Conservation (phyloP, 2,113 vertebrate genomes). For the Tonatia bakeri region DNA sequence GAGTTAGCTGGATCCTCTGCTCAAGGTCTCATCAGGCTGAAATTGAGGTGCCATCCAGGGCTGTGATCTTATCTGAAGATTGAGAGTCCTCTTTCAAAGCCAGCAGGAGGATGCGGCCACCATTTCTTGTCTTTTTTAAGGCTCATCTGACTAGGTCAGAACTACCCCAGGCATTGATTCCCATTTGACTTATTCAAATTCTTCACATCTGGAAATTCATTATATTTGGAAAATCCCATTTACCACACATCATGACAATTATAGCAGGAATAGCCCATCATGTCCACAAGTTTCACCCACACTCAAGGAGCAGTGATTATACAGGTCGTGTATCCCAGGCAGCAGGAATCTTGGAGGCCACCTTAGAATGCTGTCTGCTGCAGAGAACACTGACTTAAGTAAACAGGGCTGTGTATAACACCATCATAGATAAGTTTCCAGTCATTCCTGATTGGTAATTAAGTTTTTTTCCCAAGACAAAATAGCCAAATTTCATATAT, state of each 20-base stretch:
- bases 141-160: not conserved
- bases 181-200: not conserved
- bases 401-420: not conserved
- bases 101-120: not conserved
- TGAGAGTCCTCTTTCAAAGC: not conserved
- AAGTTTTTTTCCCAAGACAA: not conserved
- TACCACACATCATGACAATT: not conserved
- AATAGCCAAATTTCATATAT: not conserved
- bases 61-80: not conserved
- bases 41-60: not conserved
- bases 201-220: not conserved
- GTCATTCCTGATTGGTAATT: not conserved
- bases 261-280: no score
- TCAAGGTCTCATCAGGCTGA: not conserved
- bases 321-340: fast-evolving
- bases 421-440: not conserved
- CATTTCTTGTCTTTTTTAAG: not conserved
- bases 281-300: not conserved
- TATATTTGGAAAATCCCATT: not conserved
- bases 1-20: not conserved
- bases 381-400: not conserved
- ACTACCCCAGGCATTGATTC: not conserved
- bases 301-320: not conserved
- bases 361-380: not conserved
- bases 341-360: not conserved